These are phyloP conservation scores for Gonocerus acuteangulatus DNA, from an alignment of 2,888 invertebrate genomes.

Conservation along the genomic window DNA sequence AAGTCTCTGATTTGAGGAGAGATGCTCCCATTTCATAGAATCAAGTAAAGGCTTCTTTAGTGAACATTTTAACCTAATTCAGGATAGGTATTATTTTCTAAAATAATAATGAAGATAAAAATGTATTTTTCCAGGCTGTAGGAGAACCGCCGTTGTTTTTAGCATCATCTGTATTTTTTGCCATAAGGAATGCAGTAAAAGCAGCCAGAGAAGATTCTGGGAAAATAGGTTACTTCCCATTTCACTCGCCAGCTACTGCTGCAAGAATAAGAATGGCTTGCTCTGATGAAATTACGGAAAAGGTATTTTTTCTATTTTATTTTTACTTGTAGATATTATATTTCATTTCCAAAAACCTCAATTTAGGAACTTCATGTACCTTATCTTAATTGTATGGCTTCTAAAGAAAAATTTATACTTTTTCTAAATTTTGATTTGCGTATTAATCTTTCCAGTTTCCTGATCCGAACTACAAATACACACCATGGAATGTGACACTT, in stretches of 20 bases:
- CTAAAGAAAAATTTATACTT: not conserved
- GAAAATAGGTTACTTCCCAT: slow-evolving; percentile 51
- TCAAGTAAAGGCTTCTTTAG: no score
- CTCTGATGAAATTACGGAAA: slow-evolving; percentile 68
- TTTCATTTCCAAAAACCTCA: not conserved
- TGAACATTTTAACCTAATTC: no score
- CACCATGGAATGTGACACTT: slow-evolving; percentile 6
- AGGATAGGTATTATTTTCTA: no score
- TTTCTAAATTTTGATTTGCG: no score
- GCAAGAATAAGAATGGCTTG: slow-evolving; percentile 86
- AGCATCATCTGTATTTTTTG: slow-evolving; percentile 80
- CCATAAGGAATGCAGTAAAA: slow-evolving; percentile 78
- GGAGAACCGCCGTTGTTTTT: slow-evolving; percentile 93
- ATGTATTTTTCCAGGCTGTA: slow-evolving; percentile 60
- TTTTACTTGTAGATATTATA: not conserved
- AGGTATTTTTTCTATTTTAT: slow-evolving; percentile 50
- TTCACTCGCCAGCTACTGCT: slow-evolving; percentile 81
- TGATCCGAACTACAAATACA: not conserved
- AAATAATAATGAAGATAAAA: no score
- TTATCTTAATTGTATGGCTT: not conserved
- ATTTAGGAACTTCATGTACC: not conserved
- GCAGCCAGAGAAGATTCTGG: slow-evolving; percentile 68
- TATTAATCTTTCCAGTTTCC: slow-evolving; percentile 7
- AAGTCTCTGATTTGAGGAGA: no score
- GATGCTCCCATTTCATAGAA: no score